Conservation (phyloP, 2,888 invertebrate species). For the Rugalucina vietnamica region DNA sequence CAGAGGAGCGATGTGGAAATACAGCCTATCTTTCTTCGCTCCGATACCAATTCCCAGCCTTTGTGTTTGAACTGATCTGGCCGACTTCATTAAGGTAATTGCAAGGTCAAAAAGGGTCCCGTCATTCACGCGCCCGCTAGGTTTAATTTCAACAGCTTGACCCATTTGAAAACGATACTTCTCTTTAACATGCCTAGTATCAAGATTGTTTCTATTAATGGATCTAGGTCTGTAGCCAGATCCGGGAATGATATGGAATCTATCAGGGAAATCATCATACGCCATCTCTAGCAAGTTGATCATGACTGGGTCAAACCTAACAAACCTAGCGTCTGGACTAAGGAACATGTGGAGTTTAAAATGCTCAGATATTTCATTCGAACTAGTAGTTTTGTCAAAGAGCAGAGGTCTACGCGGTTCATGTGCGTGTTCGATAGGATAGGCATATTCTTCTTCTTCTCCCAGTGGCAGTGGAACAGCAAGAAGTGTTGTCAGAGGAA, state of each 20-base stretch:
- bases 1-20: constrained; percentile 60
- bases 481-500: constrained; percentile 51
- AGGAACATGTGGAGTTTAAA: constrained; percentile 55
- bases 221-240: constrained; percentile 63
- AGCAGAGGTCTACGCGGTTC: constrained; percentile 56
- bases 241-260: constrained; percentile 48
- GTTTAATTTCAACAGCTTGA: constrained; percentile 65
- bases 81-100: constrained; percentile 47
- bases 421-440: constrained; percentile 32
- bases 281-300: constrained; percentile 62
- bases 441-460: constrained; percentile 55
- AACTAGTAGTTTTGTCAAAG: constrained; percentile 49
- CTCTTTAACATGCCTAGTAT: constrained; percentile 61
- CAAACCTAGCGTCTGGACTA: constrained; percentile 55
- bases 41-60: constrained; percentile 61
- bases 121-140: constrained; percentile 34
- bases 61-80: constrained; percentile 48
- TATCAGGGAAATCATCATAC: constrained; percentile 49
- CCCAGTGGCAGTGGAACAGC: constrained; percentile 56
- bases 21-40: constrained; percentile 57
- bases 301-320: constrained; percentile 61
- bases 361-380: constrained; percentile 46
- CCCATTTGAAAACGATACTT: constrained; percentile 58
- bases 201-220: constrained; percentile 61
- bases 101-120: constrained; percentile 50